Conservation (phyloP, 2,888 invertebrate species). For the Iselma pallidipennis region DNA sequence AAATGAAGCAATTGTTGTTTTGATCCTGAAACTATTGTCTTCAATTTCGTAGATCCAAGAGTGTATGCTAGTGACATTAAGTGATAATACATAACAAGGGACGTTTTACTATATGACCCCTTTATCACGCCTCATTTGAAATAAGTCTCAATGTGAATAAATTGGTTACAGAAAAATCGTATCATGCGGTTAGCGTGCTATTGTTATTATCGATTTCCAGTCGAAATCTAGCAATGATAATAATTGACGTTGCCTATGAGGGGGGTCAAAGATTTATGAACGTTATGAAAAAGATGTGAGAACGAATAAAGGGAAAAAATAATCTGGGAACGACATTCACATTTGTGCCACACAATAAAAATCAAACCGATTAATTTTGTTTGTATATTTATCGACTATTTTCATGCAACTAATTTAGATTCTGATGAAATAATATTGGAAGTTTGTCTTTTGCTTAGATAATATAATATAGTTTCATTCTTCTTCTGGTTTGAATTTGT, state of each 20-base stretch:
- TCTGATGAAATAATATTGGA: no score
- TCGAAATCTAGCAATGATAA: constrained; percentile 21
- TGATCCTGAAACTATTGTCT: no score
- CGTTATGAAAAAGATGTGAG: constrained; percentile 14
- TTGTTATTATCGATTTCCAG: constrained; percentile 12
- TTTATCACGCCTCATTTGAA: not conserved
- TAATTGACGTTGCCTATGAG: constrained; percentile 24
- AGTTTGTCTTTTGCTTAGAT: no score
- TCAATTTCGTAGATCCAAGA: not conserved
- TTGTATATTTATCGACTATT: no score
- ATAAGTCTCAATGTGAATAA: not conserved
- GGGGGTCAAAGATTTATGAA: constrained; percentile 23
- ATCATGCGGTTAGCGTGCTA: not conserved
- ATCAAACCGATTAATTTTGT: no score
- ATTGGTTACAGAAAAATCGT: not conserved
- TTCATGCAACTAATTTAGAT: not conserved
- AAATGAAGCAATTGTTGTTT: no score
- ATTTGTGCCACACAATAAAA: constrained; percentile 10
- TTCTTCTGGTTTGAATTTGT: no score
- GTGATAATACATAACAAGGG: not conserved
- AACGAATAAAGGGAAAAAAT: not conserved
- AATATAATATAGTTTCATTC: no score
- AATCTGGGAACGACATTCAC: not conserved
- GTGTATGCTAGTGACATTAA: not conserved
- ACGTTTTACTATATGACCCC: not conserved